Percentiles rank a stretch among this genome's conserved stretches.
Evolutionary conservation across 2,797 vertebrate species (phyloP).

Genomic region (Urophycis tenuis): DNA sequence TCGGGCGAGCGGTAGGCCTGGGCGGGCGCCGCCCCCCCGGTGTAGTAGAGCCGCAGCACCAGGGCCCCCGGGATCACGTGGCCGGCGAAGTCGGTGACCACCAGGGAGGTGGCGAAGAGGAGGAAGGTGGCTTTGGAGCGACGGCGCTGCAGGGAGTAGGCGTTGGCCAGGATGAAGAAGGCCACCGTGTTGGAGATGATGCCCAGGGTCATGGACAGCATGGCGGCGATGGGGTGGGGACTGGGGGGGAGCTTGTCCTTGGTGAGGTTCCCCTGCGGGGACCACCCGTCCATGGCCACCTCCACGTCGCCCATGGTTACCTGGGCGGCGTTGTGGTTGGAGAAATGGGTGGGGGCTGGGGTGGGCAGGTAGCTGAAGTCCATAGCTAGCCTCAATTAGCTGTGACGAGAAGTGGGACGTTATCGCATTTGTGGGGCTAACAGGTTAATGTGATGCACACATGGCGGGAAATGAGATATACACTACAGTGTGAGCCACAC

Average conservation of each 20-base stretch:
- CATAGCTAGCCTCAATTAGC: slow-evolving; percentile 58
- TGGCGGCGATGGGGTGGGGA: slow-evolving; percentile 59
- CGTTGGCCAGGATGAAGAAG: slow-evolving; percentile 76
- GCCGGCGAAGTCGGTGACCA: slow-evolving; percentile 79
- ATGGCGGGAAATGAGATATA: not conserved
- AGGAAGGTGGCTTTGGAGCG: slow-evolving; percentile 83
- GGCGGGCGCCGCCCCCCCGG: slow-evolving; percentile 35
- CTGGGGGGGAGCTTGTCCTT: slow-evolving; percentile 32
- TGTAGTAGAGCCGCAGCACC: slow-evolving; percentile 76
- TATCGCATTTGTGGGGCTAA: slow-evolving; percentile 39
- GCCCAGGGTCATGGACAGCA: slow-evolving; percentile 81
- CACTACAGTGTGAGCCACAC: not conserved
- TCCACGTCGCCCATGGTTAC: slow-evolving; percentile 23
- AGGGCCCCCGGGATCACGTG: slow-evolving; percentile 80
- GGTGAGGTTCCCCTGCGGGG: slow-evolving; percentile 48
- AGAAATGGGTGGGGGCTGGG: slow-evolving; percentile 21
- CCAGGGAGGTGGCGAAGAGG: slow-evolving; percentile 77
- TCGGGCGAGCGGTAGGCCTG: slow-evolving; percentile 53
- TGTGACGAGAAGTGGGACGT: slow-evolving; percentile 25
- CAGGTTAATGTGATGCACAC: not conserved
- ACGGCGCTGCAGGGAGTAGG: slow-evolving; percentile 72
- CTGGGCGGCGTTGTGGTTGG: slow-evolving; percentile 48
- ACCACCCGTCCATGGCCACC: slow-evolving; percentile 33
- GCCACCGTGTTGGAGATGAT: slow-evolving; percentile 82
- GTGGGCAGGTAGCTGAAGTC: slow-evolving; percentile 51